These are phyloP conservation scores for Hirtodrosophila duncani DNA, from an alignment of 2,888 invertebrate species.

Conservation along the genomic window DNA sequence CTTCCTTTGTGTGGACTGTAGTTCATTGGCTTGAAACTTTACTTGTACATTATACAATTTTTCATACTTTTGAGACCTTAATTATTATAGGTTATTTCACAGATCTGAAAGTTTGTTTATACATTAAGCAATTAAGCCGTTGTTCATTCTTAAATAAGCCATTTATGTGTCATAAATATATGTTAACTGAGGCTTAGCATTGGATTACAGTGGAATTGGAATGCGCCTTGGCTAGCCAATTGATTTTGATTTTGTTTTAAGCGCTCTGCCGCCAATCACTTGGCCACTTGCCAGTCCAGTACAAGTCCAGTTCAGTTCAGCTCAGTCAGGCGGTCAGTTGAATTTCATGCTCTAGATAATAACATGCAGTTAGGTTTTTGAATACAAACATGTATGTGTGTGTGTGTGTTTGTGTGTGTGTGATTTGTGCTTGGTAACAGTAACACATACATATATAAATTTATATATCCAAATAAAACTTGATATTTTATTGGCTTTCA, in stretches of 20 bases:
- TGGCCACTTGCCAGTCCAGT: slow-evolving; percentile 29
- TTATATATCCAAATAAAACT: slow-evolving; percentile 41
- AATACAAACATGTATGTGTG: slow-evolving; percentile 27
- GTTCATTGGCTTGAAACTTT: no score
- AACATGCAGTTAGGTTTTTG: slow-evolving; percentile 45
- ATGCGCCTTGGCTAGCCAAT: slow-evolving; percentile 7
- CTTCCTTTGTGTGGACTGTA: no score
- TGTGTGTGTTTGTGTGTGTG: slow-evolving; percentile 8
- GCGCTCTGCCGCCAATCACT: slow-evolving; percentile 47
- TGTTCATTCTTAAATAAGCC: no score
- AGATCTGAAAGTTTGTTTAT: no score
- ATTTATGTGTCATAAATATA: no score
- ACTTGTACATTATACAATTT: no score
- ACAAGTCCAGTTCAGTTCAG: slow-evolving; percentile 7
- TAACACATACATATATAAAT: slow-evolving; percentile 4
- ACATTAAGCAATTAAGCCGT: no score
- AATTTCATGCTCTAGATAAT: slow-evolving; percentile 69
- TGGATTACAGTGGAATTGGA: slow-evolving; percentile 19
- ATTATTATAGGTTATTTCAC: no score
- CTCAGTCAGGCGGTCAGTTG: slow-evolving; percentile 46
- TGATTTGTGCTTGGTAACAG: slow-evolving; percentile 29
- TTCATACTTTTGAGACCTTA: no score
- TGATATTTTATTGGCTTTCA: slow-evolving; percentile 68
- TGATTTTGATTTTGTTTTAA: slow-evolving; percentile 33
- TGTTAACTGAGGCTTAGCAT: no score